phyloP scores from a whole-genome alignment of 2,888 invertebrate species.

The Calliopum simillimum region DNA sequence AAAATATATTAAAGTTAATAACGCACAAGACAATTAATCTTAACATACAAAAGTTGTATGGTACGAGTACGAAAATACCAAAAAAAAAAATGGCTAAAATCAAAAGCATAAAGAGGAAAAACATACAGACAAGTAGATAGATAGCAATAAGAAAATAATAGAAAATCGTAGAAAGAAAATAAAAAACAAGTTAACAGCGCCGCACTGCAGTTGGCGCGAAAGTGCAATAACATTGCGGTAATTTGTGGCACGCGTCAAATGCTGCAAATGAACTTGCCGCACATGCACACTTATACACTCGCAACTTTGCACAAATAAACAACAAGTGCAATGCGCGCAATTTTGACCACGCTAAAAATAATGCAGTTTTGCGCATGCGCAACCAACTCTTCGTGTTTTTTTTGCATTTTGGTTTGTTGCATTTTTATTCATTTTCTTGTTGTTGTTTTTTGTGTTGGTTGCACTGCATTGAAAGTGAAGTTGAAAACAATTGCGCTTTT shows the following conservation, averaged over 20 bases:
- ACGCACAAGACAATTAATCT: slow-evolving; percentile 2
- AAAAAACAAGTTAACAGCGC: neutral
- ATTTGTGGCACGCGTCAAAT: slow-evolving; percentile 51
- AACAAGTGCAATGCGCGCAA: slow-evolving; percentile 1
- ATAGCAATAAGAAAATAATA: no score
- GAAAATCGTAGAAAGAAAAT: no score
- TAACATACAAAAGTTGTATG: neutral
- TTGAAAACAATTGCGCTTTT: no score
- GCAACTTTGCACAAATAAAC: neutral
- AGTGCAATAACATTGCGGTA: slow-evolving; percentile 50
- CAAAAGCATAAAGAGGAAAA: no score
- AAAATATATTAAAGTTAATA: neutral
- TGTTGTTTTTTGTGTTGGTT: slow-evolving; percentile 9
- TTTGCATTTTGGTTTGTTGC: neutral
- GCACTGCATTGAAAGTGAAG: no score
- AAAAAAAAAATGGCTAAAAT: neutral
- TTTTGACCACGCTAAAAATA: neutral
- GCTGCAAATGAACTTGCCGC: slow-evolving; percentile 24
- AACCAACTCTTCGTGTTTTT: neutral
- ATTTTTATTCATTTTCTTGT: neutral
- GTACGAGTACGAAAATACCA: neutral
- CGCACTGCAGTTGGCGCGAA: neutral
- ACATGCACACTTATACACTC: neutral
- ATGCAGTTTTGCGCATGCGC: neutral
- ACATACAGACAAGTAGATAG: no score